Conservation (phyloP, 1,140 invertebrate genomes). For the Dinoponera quadriceps region DNA sequence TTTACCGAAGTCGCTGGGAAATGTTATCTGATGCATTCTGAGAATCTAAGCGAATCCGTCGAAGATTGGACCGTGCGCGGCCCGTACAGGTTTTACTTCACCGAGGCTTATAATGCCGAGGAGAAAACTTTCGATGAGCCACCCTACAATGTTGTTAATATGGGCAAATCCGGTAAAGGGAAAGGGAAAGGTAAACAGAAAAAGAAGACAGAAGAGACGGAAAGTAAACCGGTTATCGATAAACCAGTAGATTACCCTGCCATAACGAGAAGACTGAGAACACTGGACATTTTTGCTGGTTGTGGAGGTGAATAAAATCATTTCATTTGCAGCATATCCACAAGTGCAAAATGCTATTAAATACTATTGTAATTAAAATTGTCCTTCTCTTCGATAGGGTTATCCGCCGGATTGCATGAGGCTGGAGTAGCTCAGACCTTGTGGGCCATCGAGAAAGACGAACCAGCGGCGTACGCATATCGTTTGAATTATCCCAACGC, state of each 20-base stretch:
- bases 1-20: conserved; percentile 87
- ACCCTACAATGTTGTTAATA: conserved; percentile 86
- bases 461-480: conserved; percentile 92
- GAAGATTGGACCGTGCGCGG: conserved; percentile 89
- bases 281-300: conserved; percentile 95
- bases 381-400: conserved; percentile 73
- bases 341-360: neutral
- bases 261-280: conserved; percentile 86
- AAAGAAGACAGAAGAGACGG: conserved; percentile 76
- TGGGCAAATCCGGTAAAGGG: conserved; percentile 88
- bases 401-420: conserved; percentile 91
- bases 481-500: conserved; percentile 91
- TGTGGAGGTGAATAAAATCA: conserved; percentile 89
- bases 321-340: neutral
- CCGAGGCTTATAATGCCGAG: conserved; percentile 88
- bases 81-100: conserved; percentile 92
- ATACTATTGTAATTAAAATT: conserved; percentile 8
- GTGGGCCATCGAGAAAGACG: conserved; percentile 95
- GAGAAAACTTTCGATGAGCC: conserved; percentile 88
- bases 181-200: conserved; percentile 90
- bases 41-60: conserved; percentile 85
- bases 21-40: conserved; percentile 88
- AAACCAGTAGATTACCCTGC: conserved; percentile 75
- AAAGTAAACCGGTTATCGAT: conserved; percentile 64
- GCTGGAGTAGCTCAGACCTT: conserved; percentile 89